These are phyloP conservation scores for Tinea pellionella DNA, from an alignment of 2,888 invertebrate genomes.

Conservation along the genomic window DNA sequence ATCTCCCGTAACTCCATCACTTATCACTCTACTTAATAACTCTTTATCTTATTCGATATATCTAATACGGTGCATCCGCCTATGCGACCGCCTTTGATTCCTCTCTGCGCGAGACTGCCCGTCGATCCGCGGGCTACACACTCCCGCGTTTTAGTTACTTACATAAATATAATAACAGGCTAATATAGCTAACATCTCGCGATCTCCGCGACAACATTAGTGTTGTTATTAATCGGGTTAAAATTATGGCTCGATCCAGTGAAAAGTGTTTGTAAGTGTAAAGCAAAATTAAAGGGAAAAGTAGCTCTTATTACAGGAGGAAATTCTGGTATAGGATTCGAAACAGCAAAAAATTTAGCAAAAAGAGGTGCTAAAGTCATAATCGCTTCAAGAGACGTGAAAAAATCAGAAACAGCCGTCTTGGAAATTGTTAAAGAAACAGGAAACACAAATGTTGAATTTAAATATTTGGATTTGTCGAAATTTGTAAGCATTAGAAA, in stretches of 20 bases:
- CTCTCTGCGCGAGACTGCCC: too few species aligned
- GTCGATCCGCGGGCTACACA: too few species aligned
- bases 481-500: constrained; percentile 61
- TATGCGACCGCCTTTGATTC: too few species aligned
- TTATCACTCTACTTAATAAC: too few species aligned
- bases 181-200: too few species aligned
- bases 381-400: constrained; percentile 82
- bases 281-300: constrained; percentile 58
- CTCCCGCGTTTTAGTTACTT: too few species aligned
- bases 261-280: constrained; percentile 37
- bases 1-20: too few species aligned
- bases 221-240: constrained; percentile 17
- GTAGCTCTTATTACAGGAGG: constrained; percentile 81
- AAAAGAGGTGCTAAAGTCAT: constrained; percentile 73
- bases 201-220: too few species aligned
- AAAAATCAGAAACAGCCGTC: constrained; percentile 76
- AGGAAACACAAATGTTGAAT: constrained; percentile 77
- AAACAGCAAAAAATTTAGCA: constrained; percentile 78
- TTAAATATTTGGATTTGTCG: constrained; percentile 56
- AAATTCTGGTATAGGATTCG: constrained; percentile 85
- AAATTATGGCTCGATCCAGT: constrained; percentile 26
- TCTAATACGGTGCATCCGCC: too few species aligned
- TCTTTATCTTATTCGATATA: too few species aligned
- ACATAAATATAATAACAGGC: too few species aligned
- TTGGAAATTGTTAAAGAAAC: constrained; percentile 76